Conservation (phyloP, 2,888 invertebrate genomes). For the Pristionchus exspectatus region DNA sequence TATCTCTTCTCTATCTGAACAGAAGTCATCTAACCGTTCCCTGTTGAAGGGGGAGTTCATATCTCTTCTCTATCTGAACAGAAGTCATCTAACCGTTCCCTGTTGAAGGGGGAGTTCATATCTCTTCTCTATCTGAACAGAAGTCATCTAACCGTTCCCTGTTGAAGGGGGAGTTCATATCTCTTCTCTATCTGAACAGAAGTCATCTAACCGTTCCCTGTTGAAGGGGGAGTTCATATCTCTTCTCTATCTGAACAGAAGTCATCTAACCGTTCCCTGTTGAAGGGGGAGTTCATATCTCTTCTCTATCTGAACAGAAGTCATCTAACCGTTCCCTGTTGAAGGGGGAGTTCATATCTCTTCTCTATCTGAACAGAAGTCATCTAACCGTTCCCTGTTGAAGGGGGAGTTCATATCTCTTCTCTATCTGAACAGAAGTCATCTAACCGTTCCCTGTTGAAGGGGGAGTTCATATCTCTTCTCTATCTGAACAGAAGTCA, state of each 20-base stretch:
- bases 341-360: no score
- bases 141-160: not conserved
- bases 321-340: constrained; percentile 1
- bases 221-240: no score
- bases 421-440: not conserved
- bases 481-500: not conserved
- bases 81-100: not conserved
- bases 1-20: constrained; percentile 22
- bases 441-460: not conserved
- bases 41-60: no score
- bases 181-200: constrained; percentile 5
- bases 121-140: constrained; percentile 17
- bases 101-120: no score
- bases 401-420: no score
- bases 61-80: constrained; percentile 20
- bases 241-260: not conserved
- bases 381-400: constrained; percentile 4
- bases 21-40: not conserved
- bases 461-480: no score
- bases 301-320: not conserved
- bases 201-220: not conserved
- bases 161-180: no score
- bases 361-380: not conserved
- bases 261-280: not conserved
- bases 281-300: no score